A percentile compares a stretch with the other conserved stretches of the same genome.
Conservation (phyloP, 2,888 invertebrate genomes). For the Tribolium freemani region DNA sequence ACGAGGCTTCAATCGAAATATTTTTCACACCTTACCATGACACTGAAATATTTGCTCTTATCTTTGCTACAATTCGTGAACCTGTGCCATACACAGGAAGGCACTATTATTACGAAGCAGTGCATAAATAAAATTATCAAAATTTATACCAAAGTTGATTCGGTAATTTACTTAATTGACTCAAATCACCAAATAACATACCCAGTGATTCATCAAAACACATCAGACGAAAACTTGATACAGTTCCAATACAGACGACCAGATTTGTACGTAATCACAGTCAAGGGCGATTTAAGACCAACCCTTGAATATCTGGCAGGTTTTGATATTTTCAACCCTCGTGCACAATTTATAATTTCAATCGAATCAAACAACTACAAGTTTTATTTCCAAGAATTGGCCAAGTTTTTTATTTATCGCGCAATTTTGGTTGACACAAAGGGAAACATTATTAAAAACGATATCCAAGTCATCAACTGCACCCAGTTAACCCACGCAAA, state of each 20-base stretch:
- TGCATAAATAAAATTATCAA: neutral
- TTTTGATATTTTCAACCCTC: neutral
- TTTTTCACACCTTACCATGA: neutral
- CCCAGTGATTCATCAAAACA: neutral
- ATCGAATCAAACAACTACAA: neutral
- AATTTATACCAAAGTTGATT: neutral
- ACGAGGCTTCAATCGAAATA: neutral
- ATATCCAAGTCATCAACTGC: neutral
- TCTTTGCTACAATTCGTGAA: neutral
- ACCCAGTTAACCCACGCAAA: neutral
- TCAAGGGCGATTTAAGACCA: neutral
- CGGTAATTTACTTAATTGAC: neutral
- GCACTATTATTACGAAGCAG: too few species aligned
- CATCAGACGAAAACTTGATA: neutral
- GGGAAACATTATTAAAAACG: neutral
- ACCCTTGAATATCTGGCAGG: neutral
- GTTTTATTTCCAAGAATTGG: neutral
- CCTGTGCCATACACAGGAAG: neutral
- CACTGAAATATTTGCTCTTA: neutral
- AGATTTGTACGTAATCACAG: neutral
- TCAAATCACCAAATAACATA: neutral
- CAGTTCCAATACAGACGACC: neutral
- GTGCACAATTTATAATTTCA: neutral
- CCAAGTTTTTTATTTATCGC: neutral
- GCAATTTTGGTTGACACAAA: neutral